phyloP scores from a whole-genome alignment of 2,113 vertebrate genomes.

The Climacteris rufus region DNA sequence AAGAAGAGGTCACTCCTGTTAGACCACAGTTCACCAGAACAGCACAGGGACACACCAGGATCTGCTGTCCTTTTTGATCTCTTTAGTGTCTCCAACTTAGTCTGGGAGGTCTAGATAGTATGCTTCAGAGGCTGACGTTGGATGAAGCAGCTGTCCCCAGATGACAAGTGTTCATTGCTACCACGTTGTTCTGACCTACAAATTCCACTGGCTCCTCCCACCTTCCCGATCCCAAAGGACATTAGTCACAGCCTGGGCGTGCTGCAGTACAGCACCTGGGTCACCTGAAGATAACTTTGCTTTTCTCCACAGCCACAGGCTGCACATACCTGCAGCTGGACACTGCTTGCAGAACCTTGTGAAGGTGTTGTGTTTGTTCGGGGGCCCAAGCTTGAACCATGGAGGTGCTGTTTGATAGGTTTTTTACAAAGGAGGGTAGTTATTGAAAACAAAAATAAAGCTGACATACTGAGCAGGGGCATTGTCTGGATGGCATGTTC shows the following conservation, averaged over 20 bases:
- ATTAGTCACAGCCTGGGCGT: not conserved
- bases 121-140: not conserved
- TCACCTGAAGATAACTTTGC: not conserved
- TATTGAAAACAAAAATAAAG: not conserved
- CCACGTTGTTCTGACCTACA: not conserved
- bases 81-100: not conserved
- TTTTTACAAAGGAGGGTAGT: not conserved
- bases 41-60: not conserved
- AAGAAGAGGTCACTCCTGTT: not conserved
- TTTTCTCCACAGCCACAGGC: not conserved
- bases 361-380: not conserved
- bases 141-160: not conserved
- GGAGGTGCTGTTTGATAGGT: not conserved
- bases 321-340: not conserved
- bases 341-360: not conserved
- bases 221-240: not conserved
- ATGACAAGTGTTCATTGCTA: not conserved
- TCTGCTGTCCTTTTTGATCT: not conserved
- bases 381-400: not conserved
- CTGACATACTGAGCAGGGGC: rapidly evolving
- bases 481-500: not conserved
- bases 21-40: not conserved
- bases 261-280: not conserved
- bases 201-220: not conserved
- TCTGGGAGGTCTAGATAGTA: not conserved